Conservation (phyloP, 2,888 invertebrate species). For the Leistus spinibarbis region DNA sequence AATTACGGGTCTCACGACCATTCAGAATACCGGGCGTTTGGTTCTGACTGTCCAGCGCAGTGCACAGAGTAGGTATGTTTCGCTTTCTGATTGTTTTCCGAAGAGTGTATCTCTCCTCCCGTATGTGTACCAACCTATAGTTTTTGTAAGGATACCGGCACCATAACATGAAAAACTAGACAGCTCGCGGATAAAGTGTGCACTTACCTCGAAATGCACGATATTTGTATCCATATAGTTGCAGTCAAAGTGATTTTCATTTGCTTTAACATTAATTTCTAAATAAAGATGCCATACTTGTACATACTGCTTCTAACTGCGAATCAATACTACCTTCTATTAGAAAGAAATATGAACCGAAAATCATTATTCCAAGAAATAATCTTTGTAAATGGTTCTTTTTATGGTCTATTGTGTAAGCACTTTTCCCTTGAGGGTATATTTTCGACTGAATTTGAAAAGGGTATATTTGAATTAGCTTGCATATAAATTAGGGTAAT, state of each 20-base stretch:
- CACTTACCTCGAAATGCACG: neutral
- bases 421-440: neutral
- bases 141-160: slow-evolving; percentile 26
- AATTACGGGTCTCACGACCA: slow-evolving; percentile 31
- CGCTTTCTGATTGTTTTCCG: slow-evolving; percentile 12
- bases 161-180: slow-evolving; percentile 38
- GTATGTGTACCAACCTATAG: slow-evolving; percentile 23
- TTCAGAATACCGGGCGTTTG: neutral
- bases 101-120: slow-evolving; percentile 15
- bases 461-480: neutral
- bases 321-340: too few relatives aligned
- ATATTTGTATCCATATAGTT: too few relatives aligned
- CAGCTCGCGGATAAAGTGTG: neutral
- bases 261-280: too few relatives aligned
- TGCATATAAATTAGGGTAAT: slow-evolving; percentile 33
- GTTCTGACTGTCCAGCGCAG: neutral
- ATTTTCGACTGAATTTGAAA: slow-evolving; percentile 20
- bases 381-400: neutral
- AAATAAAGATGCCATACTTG: too few relatives aligned
- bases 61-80: neutral
- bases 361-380: too few relatives aligned
- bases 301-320: too few relatives aligned
- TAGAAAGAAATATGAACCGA: too few relatives aligned
- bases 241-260: too few relatives aligned
- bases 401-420: neutral